Conservation (phyloP, 2,797 vertebrate species). For the Neopelma chrysocephalum region DNA sequence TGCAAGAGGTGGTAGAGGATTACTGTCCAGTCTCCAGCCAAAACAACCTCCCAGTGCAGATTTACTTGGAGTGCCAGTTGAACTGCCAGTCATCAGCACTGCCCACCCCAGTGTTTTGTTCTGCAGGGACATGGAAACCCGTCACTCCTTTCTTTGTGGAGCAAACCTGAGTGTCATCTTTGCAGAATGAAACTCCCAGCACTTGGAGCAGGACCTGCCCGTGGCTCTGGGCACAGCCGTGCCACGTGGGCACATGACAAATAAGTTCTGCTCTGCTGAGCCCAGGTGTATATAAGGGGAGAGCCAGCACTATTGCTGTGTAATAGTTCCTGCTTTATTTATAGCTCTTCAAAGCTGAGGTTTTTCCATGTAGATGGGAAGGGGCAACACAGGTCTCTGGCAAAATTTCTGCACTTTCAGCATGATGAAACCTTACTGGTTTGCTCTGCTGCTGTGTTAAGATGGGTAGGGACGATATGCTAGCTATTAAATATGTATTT, state of each 20-base stretch:
- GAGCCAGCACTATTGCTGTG: accelerated
- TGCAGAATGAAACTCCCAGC: accelerated
- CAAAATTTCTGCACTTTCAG: not conserved
- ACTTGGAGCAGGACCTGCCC: not conserved
- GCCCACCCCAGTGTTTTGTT: not conserved
- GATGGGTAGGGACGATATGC: accelerated
- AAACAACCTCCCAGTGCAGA: not conserved
- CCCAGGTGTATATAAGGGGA: not conserved
- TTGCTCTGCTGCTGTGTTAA: not conserved
- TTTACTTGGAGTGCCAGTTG: not conserved
- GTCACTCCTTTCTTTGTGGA: not conserved
- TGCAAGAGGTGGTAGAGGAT: not conserved
- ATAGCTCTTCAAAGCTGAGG: not conserved
- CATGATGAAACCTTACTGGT: not conserved
- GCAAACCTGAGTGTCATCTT: not conserved
- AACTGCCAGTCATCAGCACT: not conserved
- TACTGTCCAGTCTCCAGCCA: not conserved
- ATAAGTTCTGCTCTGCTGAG: not conserved
- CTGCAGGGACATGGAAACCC: not conserved
- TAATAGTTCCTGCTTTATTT: not conserved
- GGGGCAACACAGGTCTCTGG: not conserved
- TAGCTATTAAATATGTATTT: not conserved
- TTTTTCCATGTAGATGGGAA: not conserved
- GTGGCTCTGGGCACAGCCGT: accelerated
- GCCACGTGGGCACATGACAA: accelerated